Evolutionary conservation across 2,797 vertebrate species (phyloP), one percentile per base, ranked within the genome.

Genomic region (Odontamblyopus lacepedii): DNA sequence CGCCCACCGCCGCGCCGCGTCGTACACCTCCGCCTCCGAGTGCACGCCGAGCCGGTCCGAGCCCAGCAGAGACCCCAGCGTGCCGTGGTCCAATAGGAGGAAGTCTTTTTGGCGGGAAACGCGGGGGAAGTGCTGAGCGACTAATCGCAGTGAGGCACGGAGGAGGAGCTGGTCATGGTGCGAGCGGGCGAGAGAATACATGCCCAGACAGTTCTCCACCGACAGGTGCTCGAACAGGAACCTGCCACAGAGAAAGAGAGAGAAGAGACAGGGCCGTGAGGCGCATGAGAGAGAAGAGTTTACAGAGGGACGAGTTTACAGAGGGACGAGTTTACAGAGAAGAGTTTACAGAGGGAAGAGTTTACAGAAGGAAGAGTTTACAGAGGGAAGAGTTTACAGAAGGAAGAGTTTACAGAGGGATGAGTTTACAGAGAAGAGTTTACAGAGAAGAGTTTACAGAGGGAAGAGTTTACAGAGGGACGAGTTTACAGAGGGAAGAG

Each of bases 151-250:
- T 23, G 94, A 93, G 50, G 94, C 94, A 0, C 94, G 89, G 61
- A 94, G 91, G n/a, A 96, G 89, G 29, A 93, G 90, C 86, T 93
- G 94, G 82, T 95, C 93, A 1, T 95, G 94, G 80, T 95, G 94
- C 1, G 94, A 93, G 53, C 93, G 93, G 51, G 95, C 95, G 83
- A 96, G 81, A 57, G 93, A 93, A 74, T 95, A 96, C 92, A 95
- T 95, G 11, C 93, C 95, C 75, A 96, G 86, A 69, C 94, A 95
- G 87, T 96, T 96, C 50, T 94, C 94, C 83, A 93, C 92, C 0
- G 94, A 94, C 44, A 95, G 86, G 79, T 95, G 92, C 81, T 95
- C 92, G 60, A 95, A 95, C 5, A 91, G 83, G 81, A 91, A 91
- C 85, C 88, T 88, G 78, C 1, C 15, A 0, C 16, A 26, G 7